These are phyloP conservation scores for Corvus moneduloides DNA, from an alignment of 2,113 vertebrate genomes.

Conservation along the genomic window DNA sequence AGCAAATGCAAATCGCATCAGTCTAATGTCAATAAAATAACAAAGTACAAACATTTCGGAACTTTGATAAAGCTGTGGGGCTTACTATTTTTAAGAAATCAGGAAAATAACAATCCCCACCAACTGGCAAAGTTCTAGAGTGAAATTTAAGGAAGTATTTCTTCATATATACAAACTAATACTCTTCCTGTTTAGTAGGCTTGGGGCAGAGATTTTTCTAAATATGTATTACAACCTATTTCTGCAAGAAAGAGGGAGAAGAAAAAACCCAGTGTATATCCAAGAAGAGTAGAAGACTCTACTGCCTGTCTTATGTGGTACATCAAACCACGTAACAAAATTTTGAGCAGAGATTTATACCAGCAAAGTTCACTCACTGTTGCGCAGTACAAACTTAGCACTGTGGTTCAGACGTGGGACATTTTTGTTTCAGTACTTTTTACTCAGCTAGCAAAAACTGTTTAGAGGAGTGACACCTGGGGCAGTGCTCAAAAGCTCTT, in stretches of 20 bases:
- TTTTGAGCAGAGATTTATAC: neutral
- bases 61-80: neutral
- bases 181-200: neutral
- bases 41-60: neutral
- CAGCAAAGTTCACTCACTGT: neutral
- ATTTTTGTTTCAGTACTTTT: neutral
- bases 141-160: neutral
- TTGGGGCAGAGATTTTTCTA: neutral
- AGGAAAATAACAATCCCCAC: neutral
- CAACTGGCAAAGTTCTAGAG: neutral
- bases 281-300: neutral
- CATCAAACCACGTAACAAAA: neutral
- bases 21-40: neutral
- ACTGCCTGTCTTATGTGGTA: rapidly evolving
- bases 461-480: neutral
- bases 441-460: neutral
- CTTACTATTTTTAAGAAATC: neutral
- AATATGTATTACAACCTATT: neutral
- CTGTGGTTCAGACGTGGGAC: neutral
- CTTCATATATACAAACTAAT: neutral
- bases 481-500: neutral
- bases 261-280: neutral
- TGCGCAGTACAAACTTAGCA: neutral
- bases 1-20: neutral
- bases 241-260: neutral